phyloP scores from a whole-genome alignment of 1,140 invertebrate genomes.

The Artemia franciscana region DNA sequence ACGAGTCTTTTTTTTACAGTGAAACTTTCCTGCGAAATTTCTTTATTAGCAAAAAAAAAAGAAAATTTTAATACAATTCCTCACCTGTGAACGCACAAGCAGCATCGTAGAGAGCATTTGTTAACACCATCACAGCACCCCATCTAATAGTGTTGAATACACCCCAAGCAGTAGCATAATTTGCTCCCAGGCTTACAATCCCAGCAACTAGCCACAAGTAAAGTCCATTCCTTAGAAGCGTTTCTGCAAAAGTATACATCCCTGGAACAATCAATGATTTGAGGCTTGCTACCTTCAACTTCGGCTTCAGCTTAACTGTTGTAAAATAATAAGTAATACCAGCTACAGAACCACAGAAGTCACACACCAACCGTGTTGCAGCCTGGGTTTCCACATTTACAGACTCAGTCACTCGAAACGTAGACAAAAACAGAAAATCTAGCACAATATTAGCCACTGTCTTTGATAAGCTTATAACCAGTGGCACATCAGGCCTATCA shows the following conservation, averaged over 20 bases:
- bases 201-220: constrained; percentile 2
- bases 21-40: no score
- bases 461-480: constrained; percentile 5
- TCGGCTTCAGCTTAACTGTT: not conserved
- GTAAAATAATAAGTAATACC: not conserved
- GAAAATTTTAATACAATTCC: no score
- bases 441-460: not conserved
- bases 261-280: not conserved
- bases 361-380: not conserved
- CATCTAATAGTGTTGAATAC: constrained; percentile 5
- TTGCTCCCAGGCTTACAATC: not conserved
- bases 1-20: no score
- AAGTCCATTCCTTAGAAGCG: not conserved
- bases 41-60: no score
- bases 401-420: not conserved
- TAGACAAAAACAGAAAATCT: constrained; percentile 3
- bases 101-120: constrained; percentile 1
- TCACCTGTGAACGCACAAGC: constrained; percentile 1
- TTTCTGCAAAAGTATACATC: not conserved
- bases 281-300: not conserved
- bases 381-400: constrained; percentile 3
- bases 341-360: not conserved
- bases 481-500: constrained; percentile 3
- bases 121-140: constrained; percentile 3
- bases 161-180: constrained; percentile 6